phyloP scores from a whole-genome alignment of 2,888 invertebrate species.

The Pollenia angustigena region DNA sequence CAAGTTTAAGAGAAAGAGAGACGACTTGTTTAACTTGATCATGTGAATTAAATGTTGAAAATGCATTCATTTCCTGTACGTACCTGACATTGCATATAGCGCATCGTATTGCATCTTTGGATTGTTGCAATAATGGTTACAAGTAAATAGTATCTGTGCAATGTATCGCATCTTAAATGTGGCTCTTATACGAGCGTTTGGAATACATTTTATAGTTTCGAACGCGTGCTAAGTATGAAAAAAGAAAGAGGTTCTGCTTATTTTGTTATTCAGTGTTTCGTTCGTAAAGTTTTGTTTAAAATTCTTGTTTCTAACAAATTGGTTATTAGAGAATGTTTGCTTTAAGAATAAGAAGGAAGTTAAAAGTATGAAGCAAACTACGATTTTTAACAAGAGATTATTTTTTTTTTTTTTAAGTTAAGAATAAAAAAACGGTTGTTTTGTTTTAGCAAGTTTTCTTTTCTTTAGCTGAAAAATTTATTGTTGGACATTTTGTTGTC shows the following conservation, averaged over 20 bases:
- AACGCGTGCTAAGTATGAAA: conserved; percentile 68
- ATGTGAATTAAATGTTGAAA: conserved; percentile 69
- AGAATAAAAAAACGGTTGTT: conserved; percentile 41
- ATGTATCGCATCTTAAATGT: conserved; percentile 45
- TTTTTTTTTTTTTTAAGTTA: conserved; percentile 24
- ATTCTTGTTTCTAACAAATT: conserved; percentile 68
- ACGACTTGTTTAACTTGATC: conserved; percentile 68
- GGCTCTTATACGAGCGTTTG: conserved; percentile 21
- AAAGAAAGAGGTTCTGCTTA: conserved; percentile 68
- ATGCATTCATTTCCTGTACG: conserved; percentile 67
- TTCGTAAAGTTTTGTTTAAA: conserved; percentile 62
- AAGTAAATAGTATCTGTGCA: conserved; percentile 29
- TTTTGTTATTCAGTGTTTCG: conserved; percentile 13
- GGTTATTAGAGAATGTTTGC: conserved; percentile 54
- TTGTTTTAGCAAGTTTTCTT: conserved; percentile 17
- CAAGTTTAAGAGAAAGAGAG: conserved; percentile 2
- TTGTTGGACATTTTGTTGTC: conserved; percentile 57
- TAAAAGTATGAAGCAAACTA: conserved; percentile 22
- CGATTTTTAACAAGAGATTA: conserved; percentile 62
- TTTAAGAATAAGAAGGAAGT: conserved; percentile 27
- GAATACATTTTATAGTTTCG: conserved; percentile 39
- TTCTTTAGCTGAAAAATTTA: conserved; percentile 37
- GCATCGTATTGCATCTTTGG: conserved; percentile 46
- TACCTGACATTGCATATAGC: conserved; percentile 36
- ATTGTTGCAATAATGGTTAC: conserved; percentile 35